Evolutionary conservation across 2,797 vertebrate species (phyloP), one percentile per base, ranked within the genome.

Genomic region (Mallotus villosus): DNA sequence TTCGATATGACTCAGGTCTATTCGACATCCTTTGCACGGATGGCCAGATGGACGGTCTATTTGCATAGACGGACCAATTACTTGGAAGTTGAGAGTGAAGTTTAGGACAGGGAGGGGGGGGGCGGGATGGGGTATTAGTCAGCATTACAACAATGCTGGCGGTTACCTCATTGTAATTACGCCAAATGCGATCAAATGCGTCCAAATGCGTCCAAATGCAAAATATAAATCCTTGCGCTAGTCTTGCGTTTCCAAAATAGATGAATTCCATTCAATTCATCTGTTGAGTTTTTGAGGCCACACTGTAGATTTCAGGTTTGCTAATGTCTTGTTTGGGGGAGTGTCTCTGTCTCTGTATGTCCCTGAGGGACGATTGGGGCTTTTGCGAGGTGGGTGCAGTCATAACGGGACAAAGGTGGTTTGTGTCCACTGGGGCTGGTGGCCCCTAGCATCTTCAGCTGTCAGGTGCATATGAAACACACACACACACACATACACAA

Each of bases 1-100:
- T 53, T 53, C 19, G 51, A n/a, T 57, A 72, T 90, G 87, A 88
- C 82, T 90, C 88, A 85, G 85, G 85, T 70, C 68, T 81, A 72
- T 64, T 78, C 77, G 53, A 72, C 59, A 29, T 72, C 62, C 76
- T 78, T 67, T 34, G 41, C 82, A 58, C 84, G 74, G 37, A 77
- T 86, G 76, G 86, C 89, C 95, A 97, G 95, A 93, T 96, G 95
- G 90, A 88, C 82, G 89, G 82, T 85, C 78, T 81, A 97, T 98
- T 98, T 98, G 97, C 96, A 98, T 98, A 93, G 80, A 88, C 83
- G 77, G 72, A 86, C 87, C 77, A 78, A 89, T 88, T 96, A 97
- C 96, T 95, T 96, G 94, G 95, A 97, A 97, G 92, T 92, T 83
- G 76, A 87, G 88, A 53, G 16, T n/a, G 51, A 17, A 67, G 74